phyloP scores from a whole-genome alignment of 2,888 invertebrate species.

The Tiphia femorata region DNA sequence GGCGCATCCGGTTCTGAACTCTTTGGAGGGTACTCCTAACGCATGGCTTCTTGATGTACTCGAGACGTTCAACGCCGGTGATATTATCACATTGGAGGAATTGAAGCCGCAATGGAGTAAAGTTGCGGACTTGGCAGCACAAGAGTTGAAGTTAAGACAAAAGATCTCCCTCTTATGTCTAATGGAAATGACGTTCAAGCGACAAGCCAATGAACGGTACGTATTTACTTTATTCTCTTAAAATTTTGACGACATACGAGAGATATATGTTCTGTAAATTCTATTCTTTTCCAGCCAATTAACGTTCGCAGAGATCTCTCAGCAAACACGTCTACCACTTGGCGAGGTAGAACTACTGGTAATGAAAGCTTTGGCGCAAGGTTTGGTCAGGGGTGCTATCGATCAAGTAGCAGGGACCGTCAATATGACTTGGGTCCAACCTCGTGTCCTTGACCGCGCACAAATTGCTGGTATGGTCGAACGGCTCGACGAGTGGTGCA shows the following conservation, averaged over 20 bases:
- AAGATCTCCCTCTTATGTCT: constrained; percentile 96
- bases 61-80: constrained; percentile 87
- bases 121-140: constrained; percentile 86
- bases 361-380: constrained; percentile 97
- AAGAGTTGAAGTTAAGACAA: constrained; percentile 85
- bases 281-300: constrained; percentile 73
- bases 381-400: constrained; percentile 92
- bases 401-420: constrained; percentile 88
- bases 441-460: constrained; percentile 79
- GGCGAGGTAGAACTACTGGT: constrained; percentile 94
- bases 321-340: constrained; percentile 84
- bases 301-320: constrained; percentile 90
- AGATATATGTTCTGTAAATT: neutral
- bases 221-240: neutral
- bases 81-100: constrained; percentile 78
- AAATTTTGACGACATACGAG: neutral
- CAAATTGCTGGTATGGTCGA: constrained; percentile 81
- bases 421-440: constrained; percentile 89
- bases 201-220: constrained; percentile 85
- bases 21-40: constrained; percentile 83
- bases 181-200: constrained; percentile 99
- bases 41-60: constrained; percentile 91
- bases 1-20: constrained; percentile 93
- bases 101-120: constrained; percentile 82
- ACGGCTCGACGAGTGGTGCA: constrained; percentile 80